Evolutionary conservation across 2,888 invertebrate genomes (phyloP).

Genomic region (Lasioglossum figueresi): DNA sequence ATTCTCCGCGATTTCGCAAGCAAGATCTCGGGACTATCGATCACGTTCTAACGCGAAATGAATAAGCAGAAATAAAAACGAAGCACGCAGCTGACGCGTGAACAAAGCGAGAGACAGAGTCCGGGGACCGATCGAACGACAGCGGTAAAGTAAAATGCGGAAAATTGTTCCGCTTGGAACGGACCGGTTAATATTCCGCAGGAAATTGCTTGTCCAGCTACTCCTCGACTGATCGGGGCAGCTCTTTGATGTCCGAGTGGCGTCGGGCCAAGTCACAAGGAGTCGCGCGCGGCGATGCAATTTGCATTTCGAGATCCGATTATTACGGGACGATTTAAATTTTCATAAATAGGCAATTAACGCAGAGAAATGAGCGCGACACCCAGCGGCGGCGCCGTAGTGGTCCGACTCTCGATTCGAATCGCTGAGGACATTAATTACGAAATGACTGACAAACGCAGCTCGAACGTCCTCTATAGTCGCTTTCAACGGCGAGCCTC

Average conservation of each 20-base stretch:
- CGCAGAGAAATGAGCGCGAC: background rate
- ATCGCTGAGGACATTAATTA: slow-evolving; percentile 34
- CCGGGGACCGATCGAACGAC: background rate
- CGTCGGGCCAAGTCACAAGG: background rate
- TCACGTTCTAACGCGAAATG: background rate
- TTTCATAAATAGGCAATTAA: slow-evolving; percentile 37
- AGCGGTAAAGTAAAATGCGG: background rate
- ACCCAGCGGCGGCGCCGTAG: background rate
- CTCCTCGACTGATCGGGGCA: background rate
- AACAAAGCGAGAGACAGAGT: background rate
- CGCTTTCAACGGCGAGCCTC: background rate
- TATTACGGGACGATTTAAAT: slow-evolving; percentile 30
- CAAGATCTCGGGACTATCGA: background rate
- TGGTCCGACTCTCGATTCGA: slow-evolving; percentile 14
- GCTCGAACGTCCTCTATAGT: background rate
- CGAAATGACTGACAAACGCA: slow-evolving; percentile 3
- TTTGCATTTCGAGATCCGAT: slow-evolving; percentile 37
- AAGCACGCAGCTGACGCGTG: background rate
- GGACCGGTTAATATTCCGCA: slow-evolving; percentile 32
- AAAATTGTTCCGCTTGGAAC: slow-evolving; percentile 4
- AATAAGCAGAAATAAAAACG: background rate
- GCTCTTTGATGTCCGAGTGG: slow-evolving; percentile 39
- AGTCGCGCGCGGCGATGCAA: slow-evolving; percentile 5
- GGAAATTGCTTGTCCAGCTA: slow-evolving; percentile 33
- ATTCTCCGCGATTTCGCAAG: background rate